Evolutionary conservation across 2,888 invertebrate species (phyloP).

Genomic region (Drosophila subsilvestris): DNA sequence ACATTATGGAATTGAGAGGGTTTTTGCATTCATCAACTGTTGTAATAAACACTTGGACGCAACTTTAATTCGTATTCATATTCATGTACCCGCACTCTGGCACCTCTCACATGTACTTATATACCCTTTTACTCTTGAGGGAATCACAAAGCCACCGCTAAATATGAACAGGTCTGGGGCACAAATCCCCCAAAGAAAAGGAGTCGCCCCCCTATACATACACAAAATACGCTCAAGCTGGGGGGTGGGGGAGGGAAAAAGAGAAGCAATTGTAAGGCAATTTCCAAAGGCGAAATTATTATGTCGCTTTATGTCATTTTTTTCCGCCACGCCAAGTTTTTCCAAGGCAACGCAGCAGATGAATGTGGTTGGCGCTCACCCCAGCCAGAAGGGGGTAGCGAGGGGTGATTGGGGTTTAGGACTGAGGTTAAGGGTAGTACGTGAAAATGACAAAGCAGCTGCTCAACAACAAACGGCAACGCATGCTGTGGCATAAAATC

Average conservation of each 20-base stretch:
- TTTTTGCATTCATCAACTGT: neutral
- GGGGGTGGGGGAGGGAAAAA: slow-evolving; percentile 13
- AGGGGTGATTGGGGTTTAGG: slow-evolving; percentile 14
- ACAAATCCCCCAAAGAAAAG: slow-evolving; percentile 10
- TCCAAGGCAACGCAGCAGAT: slow-evolving; percentile 42
- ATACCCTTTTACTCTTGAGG: slow-evolving; percentile 1
- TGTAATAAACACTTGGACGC: neutral
- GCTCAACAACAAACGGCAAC: slow-evolving; percentile 57
- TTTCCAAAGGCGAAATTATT: slow-evolving; percentile 77
- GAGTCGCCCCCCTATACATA: slow-evolving; percentile 20
- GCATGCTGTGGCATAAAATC: slow-evolving; percentile 70
- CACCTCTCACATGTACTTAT: neutral
- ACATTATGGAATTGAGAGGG: neutral
- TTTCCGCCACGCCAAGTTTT: slow-evolving; percentile 46
- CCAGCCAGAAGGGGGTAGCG: slow-evolving; percentile 6
- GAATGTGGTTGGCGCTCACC: slow-evolving; percentile 46
- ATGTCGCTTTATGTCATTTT: slow-evolving; percentile 76
- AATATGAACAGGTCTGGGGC: slow-evolving; percentile 12
- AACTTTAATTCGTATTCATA: neutral
- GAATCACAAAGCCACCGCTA: slow-evolving; percentile 22
- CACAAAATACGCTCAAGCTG: neutral
- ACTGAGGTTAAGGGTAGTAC: slow-evolving; percentile 17
- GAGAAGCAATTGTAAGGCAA: slow-evolving; percentile 74
- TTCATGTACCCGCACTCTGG: neutral
- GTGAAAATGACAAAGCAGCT: slow-evolving; percentile 78